A percentile compares a stretch with the other conserved stretches of the same genome.
Evolutionary conservation across 2,888 invertebrate species (phyloP).

Genomic region (Andrena flavipes): DNA sequence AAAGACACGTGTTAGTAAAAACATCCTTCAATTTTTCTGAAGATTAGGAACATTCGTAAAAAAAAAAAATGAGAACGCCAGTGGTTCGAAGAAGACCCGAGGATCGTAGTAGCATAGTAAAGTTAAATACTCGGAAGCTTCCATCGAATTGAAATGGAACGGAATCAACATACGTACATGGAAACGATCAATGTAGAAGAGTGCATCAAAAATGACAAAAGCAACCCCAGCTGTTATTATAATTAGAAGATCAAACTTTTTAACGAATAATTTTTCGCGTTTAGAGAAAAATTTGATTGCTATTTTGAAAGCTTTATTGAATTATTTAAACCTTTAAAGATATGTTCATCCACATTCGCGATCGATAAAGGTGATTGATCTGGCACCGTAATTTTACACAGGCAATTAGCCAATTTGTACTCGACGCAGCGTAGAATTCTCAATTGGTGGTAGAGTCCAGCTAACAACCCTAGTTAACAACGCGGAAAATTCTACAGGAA

Average conservation of each 20-base stretch:
- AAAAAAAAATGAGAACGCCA: no score
- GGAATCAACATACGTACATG: no score
- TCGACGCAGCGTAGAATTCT: conserved; percentile 1
- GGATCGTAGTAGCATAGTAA: no score
- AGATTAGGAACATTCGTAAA: no score
- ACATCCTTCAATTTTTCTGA: no score
- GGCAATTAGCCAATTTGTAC: conserved; percentile 16
- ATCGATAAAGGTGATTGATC: conserved; percentile 10
- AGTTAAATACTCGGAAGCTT: no score
- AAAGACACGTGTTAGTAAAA: no score
- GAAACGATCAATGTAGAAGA: no score
- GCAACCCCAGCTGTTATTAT: background rate
- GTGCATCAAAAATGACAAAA: no score
- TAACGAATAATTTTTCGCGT: background rate
- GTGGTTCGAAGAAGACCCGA: no score
- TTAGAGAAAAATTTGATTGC: background rate
- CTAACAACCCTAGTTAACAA: conserved; percentile 1
- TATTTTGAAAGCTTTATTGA: background rate
- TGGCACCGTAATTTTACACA: background rate
- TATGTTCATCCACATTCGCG: background rate
- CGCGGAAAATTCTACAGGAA: background rate
- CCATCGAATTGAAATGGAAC: no score
- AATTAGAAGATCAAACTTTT: background rate
- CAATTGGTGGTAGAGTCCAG: conserved; percentile 6
- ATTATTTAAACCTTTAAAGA: background rate